A percentile compares a stretch with the other conserved stretches of the same genome.
These are phyloP conservation scores for Pemphredon lugubris DNA, from an alignment of 2,888 invertebrate species.

Conservation along the genomic window DNA sequence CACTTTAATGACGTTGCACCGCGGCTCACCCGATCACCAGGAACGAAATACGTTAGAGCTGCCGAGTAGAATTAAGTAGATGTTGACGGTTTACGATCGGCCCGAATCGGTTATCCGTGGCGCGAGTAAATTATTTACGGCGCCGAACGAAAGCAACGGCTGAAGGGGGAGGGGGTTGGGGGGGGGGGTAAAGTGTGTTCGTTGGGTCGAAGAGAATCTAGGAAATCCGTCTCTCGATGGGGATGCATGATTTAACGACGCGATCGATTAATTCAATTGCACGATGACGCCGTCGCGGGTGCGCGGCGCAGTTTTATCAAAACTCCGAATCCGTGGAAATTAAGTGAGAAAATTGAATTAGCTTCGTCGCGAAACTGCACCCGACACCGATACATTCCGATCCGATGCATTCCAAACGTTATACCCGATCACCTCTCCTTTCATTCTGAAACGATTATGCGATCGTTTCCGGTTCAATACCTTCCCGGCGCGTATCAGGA, in stretches of 20 bases:
- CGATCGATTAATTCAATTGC: background rate
- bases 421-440: too few relatives aligned
- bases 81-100: slow-evolving; percentile 51
- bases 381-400: slow-evolving; percentile 32
- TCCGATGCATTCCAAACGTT: slow-evolving; percentile 24
- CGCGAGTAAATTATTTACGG: slow-evolving; percentile 48
- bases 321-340: background rate
- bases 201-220: slow-evolving; percentile 17
- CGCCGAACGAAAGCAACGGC: slow-evolving; percentile 11
- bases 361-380: slow-evolving; percentile 23
- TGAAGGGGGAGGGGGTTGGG: too few relatives aligned
- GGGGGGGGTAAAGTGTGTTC: too few relatives aligned
- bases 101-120: slow-evolving; percentile 24
- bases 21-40: slow-evolving; percentile 2
- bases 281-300: background rate
- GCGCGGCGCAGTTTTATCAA: background rate
- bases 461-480: slow-evolving; percentile 55
- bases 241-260: slow-evolving; percentile 29
- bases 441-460: slow-evolving; percentile 28
- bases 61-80: slow-evolving; percentile 24
- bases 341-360: background rate
- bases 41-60: background rate
- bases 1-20: slow-evolving; percentile 33
- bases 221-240: slow-evolving; percentile 37
- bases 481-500: slow-evolving; percentile 28